Base-by-base conservation (phyloP, 2,797 vertebrate species). In the Simalia tracyae region DNA sequence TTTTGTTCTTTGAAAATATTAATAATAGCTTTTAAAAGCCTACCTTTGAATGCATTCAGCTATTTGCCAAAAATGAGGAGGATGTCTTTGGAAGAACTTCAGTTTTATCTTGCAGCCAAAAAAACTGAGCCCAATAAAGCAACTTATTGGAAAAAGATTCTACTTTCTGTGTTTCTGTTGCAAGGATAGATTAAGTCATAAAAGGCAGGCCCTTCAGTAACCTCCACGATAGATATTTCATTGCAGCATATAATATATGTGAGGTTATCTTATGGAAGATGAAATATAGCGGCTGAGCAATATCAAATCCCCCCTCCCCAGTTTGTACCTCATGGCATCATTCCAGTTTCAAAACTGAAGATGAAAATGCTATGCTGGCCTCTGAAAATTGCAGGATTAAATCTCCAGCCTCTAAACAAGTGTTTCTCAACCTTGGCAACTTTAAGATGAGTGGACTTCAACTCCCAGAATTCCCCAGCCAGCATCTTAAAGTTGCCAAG, bases 11-110 rank as follows among this genome's bases (percentile, higher is more conserved):
- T 8, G 6, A 66, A 72, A 54, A 12, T 4, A 84, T 19, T 54
- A 54, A 54, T 54, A 54, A 54, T 54, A 54, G 8, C 8, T 54
- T 54, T 54, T 54, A 54, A 54, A 84, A 91, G 90, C 68, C 92
- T 92, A 68, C 76, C 50, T 92, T 92, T 92, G 61, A 93, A 94
- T 92, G 87, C 91, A 63, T 90, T 92, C 86, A 95, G 61, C 87
- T 86, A 31, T 95, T 95, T 93, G 42, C 93, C 89, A 31, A 90
- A 88, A 84, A 86, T 91, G 57, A 46, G 81, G 88, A 92, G 94
- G 94, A 56, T 72, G 93, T 94, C 95, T 92, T 89, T 31, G 56
- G 64, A 88, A 60, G 61, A 50, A 85, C 17, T 87, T 68, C 91
- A 89, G 81, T 81, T 59, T 87, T 93, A n/a, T 92, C 91, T 57